Evolutionary conservation across 2,888 invertebrate genomes (phyloP).

Genomic region (Conops quadrifasciatus): DNA sequence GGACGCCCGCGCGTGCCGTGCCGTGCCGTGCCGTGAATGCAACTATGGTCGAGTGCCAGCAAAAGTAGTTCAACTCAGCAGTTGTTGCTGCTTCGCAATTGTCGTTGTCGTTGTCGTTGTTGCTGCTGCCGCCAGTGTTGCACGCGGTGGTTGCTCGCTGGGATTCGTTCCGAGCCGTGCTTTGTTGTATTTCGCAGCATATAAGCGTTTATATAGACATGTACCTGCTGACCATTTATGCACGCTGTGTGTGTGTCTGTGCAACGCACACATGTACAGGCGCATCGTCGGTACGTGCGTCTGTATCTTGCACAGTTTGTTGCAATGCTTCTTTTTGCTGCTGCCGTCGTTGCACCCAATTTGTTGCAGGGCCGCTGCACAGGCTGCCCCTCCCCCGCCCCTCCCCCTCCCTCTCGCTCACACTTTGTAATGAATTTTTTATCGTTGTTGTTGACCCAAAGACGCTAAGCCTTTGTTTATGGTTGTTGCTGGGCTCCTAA

Average conservation of each 20-base stretch:
- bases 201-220: background rate
- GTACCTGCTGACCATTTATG: background rate
- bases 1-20: background rate
- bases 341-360: background rate
- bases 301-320: background rate
- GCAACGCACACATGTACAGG: too few relatives aligned
- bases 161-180: background rate
- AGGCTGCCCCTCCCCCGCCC: background rate
- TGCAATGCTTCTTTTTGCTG: background rate
- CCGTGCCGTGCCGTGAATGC: conserved; percentile 4
- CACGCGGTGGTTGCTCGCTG: background rate
- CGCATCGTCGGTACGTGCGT: too few relatives aligned
- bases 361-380: background rate
- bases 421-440: background rate
- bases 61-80: conserved; percentile 18
- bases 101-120: background rate
- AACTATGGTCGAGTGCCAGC: conserved; percentile 9
- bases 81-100: background rate
- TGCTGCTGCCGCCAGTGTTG: background rate
- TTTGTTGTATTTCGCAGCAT: conserved; percentile 4
- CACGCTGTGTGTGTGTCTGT: background rate
- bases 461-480: background rate
- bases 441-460: background rate
- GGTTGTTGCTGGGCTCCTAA: background rate
- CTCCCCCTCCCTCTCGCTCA: background rate